Base-by-base conservation (phyloP, 2,888 invertebrate genomes). In the Cabera pusaria region DNA sequence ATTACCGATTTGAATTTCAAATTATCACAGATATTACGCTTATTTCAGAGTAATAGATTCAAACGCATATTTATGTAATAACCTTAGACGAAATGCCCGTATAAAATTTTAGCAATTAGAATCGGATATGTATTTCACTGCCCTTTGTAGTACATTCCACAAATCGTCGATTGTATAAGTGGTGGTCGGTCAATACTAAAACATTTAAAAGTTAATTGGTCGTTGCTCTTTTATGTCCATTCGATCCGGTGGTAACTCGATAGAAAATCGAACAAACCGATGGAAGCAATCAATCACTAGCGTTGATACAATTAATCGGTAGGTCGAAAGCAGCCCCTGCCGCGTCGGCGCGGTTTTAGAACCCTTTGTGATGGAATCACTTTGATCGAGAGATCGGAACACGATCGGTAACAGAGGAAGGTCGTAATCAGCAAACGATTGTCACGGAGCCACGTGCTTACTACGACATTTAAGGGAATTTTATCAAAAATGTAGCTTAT, bases 291-390 rank as follows among this genome's bases (percentile, higher is more conserved):
- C 56, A 52, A 49, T 52, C 52, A 55, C 53, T 57, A 55, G 57
- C 59, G 65, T 56, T 58, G 62, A 67, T 65, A 73, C 72, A 77
- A 80, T 82, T 80, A 81, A 80, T 76, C 70, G 64, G 58, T 57
- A 56, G 48, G 55, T 44, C 49, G 63, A 58, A 62, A 60, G 48
- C 61, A 59, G 60, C 61, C 64, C 63, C 56, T 50, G 48, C 31
- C 54, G 56, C 58, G 67, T 64, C 73, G 76, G 74, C 75, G 74
- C 49, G 72, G 67, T 79, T 84, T 81, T 78, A 69, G 72, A 78
- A 73, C 72, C 76, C 80, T 83, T 83, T 82, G 83, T 81, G 69
- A 69, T 64, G 58, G 63, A 78, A 77, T 77, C 76, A 74, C 80
- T 83, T 82, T 83, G 81, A 81, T 81, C 71, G 65, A 53, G 63